phyloP scores from a whole-genome alignment of 2,797 vertebrate species.

The Clarias fuscus region DNA sequence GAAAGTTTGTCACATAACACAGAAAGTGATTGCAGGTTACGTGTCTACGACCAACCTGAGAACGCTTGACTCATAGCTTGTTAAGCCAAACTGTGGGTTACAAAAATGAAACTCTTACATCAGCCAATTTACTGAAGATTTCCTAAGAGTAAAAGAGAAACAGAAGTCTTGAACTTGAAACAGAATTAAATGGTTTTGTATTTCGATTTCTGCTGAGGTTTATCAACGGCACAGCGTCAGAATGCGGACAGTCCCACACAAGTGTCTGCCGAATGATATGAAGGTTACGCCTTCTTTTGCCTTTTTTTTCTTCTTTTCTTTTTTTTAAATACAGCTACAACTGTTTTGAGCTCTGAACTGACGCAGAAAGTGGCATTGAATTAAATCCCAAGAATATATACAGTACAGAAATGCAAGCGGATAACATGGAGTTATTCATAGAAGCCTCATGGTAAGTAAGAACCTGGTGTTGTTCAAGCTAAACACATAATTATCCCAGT shows the following conservation, averaged over 20 bases:
- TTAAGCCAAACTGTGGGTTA: too few species aligned
- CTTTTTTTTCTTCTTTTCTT: background rate
- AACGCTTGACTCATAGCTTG: background rate
- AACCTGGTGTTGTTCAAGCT: background rate
- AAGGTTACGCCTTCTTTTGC: background rate
- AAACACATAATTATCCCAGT: background rate
- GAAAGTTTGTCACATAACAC: too few species aligned
- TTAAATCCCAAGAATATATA: background rate
- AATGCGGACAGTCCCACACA: background rate
- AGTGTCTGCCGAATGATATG: background rate
- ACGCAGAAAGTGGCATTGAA: background rate
- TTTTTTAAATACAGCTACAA: background rate
- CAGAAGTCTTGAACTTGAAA: too few species aligned
- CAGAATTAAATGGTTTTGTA: background rate
- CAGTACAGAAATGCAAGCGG: background rate
- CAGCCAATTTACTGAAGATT: background rate
- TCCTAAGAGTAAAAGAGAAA: background rate
- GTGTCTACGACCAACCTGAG: background rate
- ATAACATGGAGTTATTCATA: constrained; percentile 5
- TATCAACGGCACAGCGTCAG: background rate
- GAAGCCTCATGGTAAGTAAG: background rate
- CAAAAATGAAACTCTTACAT: background rate
- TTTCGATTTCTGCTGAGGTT: background rate
- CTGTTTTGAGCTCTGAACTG: background rate
- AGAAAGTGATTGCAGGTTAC: background rate